Percentiles rank a stretch among this genome's conserved stretches.
These are phyloP conservation scores for Nansenia antarctica DNA, from an alignment of 2,113 vertebrate genomes.

Conservation along the genomic window DNA sequence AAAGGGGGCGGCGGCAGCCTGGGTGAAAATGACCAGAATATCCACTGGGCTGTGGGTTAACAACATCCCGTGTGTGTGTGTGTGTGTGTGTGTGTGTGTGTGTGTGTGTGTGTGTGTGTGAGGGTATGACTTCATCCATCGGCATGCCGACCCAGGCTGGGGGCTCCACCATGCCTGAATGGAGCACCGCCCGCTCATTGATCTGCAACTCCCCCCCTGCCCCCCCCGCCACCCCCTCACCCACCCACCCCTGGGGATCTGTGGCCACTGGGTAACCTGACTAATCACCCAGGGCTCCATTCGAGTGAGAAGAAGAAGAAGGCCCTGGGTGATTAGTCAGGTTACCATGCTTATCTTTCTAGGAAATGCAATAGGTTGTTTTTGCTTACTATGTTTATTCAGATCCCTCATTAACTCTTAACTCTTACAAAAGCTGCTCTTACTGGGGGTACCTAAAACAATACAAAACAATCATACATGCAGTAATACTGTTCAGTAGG, in stretches of 20 bases:
- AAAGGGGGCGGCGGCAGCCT: conserved; percentile 3
- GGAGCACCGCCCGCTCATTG: neutral
- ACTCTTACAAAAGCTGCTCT: no score
- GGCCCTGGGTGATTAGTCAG: neutral
- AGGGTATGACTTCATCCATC: conserved; percentile 34
- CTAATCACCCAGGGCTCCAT: no score
- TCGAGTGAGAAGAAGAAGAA: no score
- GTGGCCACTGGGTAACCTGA: neutral
- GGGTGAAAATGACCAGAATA: neutral
- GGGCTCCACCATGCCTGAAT: neutral
- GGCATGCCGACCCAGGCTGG: neutral
- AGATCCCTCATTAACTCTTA: no score
- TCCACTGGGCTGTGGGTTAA: neutral
- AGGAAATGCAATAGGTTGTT: neutral
- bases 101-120: neutral
- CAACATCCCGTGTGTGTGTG: neutral
- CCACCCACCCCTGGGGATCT: neutral
- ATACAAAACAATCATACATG: no score
- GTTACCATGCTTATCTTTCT: no score
- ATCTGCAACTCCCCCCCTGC: no score
- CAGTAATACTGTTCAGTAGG: no score
- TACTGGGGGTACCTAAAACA: no score
- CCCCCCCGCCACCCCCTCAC: no score
- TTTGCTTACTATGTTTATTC: neutral
- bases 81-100: conserved; percentile 1